Evolutionary conservation across 2,797 vertebrate genomes (phyloP), one percentile per base, ranked within the genome.

Genomic region (Leucoraja ocellata): DNA sequence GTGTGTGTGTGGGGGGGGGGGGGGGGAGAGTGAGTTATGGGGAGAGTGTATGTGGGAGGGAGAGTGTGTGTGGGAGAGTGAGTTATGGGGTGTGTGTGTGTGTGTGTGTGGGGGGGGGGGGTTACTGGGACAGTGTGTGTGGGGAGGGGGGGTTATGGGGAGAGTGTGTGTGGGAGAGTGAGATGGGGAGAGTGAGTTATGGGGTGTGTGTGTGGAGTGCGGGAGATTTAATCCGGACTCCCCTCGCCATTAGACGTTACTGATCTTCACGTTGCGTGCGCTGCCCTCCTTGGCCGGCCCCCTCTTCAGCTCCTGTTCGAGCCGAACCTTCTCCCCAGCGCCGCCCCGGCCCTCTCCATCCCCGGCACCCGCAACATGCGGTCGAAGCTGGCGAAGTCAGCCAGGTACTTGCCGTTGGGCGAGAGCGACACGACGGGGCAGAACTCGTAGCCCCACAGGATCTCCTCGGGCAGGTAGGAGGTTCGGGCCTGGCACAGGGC

Each of bases 391-490:
- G 98, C 97, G 80, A 99, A 99, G 94, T 99, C 98, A 0, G 98
- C 98, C 84, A 99, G 97, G 16, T 99, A 99, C 94, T 99, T 99
- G 46, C 98, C 98, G 0, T 97, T 98, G 54, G 98, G 95, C 0
- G 98, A 98, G 65, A 99, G 96, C 1, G 98, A 99, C 94, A 99
- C 97, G 5, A 98, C 98, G 0, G 99, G 98, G 0, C 97, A 97
- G 94, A 99, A 99, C 95, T 99, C 98, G 0, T 99, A 99, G 90
- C 99, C 99, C 98, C 98, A 99, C 2, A 99, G 97, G 95, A 99
- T 99, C 97, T 99, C 98, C 93, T 99, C 98, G 0, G 98, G 98
- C 81, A 99, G 97, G 96, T 99, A 99, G 93, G 98, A 99, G 0
- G 98, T 99, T 68, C 98, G 98, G 4, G 99, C 98, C 95, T 99